A percentile compares a stretch with the other conserved stretches of the same genome.
These are phyloP conservation scores for Pelobates fuscus DNA, from an alignment of 2,113 vertebrate genomes.

Conservation along the genomic window DNA sequence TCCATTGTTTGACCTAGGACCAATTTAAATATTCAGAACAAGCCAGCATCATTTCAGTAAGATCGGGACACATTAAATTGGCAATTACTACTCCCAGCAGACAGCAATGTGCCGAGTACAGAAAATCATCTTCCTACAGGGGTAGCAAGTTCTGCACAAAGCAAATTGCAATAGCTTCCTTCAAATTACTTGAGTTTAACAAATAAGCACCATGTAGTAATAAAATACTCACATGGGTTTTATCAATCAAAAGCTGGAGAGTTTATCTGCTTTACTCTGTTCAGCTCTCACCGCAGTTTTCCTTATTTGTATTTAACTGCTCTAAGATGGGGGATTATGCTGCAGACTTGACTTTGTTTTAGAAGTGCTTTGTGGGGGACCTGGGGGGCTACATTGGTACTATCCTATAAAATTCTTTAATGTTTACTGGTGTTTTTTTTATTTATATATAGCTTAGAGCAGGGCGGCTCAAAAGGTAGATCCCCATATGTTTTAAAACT, in stretches of 20 bases:
- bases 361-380: too few species aligned
- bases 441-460: too few species aligned
- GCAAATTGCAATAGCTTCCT: constrained; percentile 23
- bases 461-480: too few species aligned
- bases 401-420: too few species aligned
- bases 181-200: constrained; percentile 16
- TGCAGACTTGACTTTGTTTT: not conserved
- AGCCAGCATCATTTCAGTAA: not conserved
- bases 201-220: constrained; percentile 23
- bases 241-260: constrained; percentile 27
- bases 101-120: constrained; percentile 15
- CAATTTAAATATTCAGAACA: constrained; percentile 30
- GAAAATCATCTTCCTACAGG: not conserved
- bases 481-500: too few species aligned
- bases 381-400: too few species aligned
- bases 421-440: too few species aligned
- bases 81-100: constrained; percentile 36
- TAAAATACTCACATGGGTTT: constrained; percentile 41
- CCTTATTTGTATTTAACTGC: constrained; percentile 31
- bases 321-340: constrained; percentile 6
- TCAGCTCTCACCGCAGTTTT: not conserved
- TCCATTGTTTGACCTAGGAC: not conserved
- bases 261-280: constrained; percentile 4
- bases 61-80: constrained; percentile 18
- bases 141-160: not conserved